Percentiles rank a stretch among this genome's conserved stretches.
These are phyloP conservation scores for Echinometra lucunter DNA, from an alignment of 53 echinoderm and acorn worm species.

Conservation along the genomic window DNA sequence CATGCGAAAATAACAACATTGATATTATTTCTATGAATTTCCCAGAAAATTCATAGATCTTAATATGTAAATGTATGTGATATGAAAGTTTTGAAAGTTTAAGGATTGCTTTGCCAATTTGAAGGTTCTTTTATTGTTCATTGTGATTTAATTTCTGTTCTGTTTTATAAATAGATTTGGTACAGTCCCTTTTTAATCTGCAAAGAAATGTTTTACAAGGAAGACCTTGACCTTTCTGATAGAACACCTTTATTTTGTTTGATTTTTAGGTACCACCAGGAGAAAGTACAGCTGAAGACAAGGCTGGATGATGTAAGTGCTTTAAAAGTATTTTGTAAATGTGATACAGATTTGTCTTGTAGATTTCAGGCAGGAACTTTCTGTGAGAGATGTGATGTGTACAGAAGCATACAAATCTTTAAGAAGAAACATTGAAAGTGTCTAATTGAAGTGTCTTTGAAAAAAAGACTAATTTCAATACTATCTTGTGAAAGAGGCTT, in stretches of 20 bases:
- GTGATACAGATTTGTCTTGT: background rate
- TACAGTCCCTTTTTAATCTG: background rate
- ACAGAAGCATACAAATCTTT: too few relatives aligned
- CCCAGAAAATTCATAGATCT: background rate
- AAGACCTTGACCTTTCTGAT: background rate
- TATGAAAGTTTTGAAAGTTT: background rate
- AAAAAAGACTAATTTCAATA: background rate
- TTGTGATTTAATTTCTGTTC: too few relatives aligned
- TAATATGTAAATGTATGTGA: background rate
- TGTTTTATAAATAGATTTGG: background rate
- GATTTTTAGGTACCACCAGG: constrained; percentile 76
- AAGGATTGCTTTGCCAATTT: too few relatives aligned
- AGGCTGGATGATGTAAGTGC: constrained; percentile 80
- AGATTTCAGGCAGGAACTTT: background rate
- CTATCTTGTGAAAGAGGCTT: background rate
- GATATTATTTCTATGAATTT: background rate
- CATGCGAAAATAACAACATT: background rate
- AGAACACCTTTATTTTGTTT: background rate
- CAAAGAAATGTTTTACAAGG: background rate
- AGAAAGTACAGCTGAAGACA: constrained; percentile 72
- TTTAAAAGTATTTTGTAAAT: too few relatives aligned
- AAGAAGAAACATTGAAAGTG: too few relatives aligned
- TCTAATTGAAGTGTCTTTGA: too few relatives aligned
- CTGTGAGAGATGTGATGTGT: too few relatives aligned
- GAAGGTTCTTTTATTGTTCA: too few relatives aligned